Base-by-base conservation (phyloP, 2,797 vertebrate species). In the Sylvia borin region DNA sequence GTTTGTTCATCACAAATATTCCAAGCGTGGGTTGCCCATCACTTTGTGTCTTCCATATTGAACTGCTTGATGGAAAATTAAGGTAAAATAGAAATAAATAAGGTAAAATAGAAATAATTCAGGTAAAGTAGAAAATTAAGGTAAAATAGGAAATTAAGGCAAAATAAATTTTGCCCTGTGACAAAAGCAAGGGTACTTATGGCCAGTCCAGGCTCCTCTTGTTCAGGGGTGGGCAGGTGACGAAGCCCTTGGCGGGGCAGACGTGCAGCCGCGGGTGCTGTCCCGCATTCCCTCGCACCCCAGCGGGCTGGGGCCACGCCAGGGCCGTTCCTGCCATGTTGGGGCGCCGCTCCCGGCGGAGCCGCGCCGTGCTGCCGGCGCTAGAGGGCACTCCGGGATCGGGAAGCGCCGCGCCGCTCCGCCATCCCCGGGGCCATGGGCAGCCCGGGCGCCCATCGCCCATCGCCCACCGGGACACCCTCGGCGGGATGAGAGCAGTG, bases 401-500 rank as follows among this genome's bases (percentile, higher is more conserved):
- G 4, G 61, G 3, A 5, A 36, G 75, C 3, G n/a, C 16, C 0
- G 68, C 61, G 3, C 58, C 15, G n/a, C 54, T 42, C 19, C 3
- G 10, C 18, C 2, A 0, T 4, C 10, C 66, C 78, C 11, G 32
- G 9, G 3, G 73, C 0, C 25, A 3, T 5, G 51, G 43, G 3
- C 38, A 5, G 43, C 20, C 38, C 1, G 31, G 45, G 36, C 12
- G 7, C 29, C 42, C 58, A 10, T 0, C 29, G 0, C 5, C 1
- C 1, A 2, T 6, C 12, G 8, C 25, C 60, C 60, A 3, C 29
- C 48, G 0, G 43, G 32, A 48, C 3, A 7, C 9, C 27, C 38
- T 2, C 1, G 40, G 36, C 21, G 0, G 0, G 62, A 2, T 1
- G 55, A 26, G 3, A 74, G 45, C 53, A 3, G 7, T 0, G 34